phyloP scores from a whole-genome alignment of 1,140 invertebrate species.

The Drosophila bipectinata region DNA sequence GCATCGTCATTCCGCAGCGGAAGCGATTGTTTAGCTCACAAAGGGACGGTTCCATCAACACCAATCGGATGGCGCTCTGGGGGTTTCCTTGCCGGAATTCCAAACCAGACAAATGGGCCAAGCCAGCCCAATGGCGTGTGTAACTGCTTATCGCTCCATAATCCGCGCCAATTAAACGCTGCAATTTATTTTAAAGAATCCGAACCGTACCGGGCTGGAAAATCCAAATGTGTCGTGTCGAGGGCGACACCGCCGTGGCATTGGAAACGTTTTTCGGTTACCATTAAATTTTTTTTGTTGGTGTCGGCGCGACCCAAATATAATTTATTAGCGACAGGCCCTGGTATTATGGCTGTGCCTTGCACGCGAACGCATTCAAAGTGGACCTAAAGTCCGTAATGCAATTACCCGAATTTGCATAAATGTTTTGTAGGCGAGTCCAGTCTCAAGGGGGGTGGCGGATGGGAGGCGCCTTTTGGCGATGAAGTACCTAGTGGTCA shows the following conservation, averaged over 20 bases:
- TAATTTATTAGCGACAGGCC: constrained; percentile 57
- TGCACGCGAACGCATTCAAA: constrained; percentile 56
- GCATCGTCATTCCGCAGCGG: constrained; percentile 58
- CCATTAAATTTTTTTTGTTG: constrained; percentile 36
- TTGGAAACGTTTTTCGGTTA: constrained; percentile 47
- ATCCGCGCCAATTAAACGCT: constrained; percentile 71
- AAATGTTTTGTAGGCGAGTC: constrained; percentile 70
- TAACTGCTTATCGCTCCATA: constrained; percentile 58
- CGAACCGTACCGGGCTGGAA: constrained; percentile 1
- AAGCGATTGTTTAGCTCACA: constrained; percentile 58
- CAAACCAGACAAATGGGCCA: constrained; percentile 59
- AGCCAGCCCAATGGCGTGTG: constrained; percentile 51
- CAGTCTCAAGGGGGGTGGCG: constrained; percentile 37
- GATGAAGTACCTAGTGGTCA: constrained; percentile 7
- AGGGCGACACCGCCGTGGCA: neutral
- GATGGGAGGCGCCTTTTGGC: neutral
- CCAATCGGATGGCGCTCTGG: neutral
- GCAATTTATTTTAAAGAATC: constrained; percentile 64
- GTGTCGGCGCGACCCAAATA: constrained; percentile 22
- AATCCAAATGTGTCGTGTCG: constrained; percentile 27
- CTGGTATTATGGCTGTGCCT: constrained; percentile 14
- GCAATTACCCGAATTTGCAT: constrained; percentile 75
- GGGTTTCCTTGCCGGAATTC: neutral
- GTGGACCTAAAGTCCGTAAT: constrained; percentile 47
- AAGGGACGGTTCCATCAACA: constrained; percentile 27